Base-by-base conservation (phyloP, 2,113 vertebrate genomes). In the Dolichotis patagonum region DNA sequence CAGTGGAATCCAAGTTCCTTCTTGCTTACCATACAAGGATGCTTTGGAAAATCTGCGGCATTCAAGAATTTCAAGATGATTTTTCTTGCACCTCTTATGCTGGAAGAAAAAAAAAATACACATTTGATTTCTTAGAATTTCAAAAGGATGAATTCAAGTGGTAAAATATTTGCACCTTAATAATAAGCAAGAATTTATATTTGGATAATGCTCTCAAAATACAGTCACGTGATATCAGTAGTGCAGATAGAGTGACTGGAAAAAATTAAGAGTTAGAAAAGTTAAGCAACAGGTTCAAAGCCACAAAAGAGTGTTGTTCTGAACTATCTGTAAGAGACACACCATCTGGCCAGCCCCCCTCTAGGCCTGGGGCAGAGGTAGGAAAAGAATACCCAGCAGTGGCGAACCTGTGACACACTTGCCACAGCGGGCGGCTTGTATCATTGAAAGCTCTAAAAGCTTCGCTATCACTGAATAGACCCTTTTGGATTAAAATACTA, bases 81-180 rank as follows among this genome's bases (percentile, higher is more conserved):
- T 78, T 88, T 95, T 75, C 69, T 77, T 88, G n/a, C 0, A 67
- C 35, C 5, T 96, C 56, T 93, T 60, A 32, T 13, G 60, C n/a
- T 85, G 26, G 38, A 91, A 65, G 43, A 81, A 95, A 69, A 73
- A 56, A 52, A 94, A 92, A 87, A 63, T 5, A 80, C 2, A 80
- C 35, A 67, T 56, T 96, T 67, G 5, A 84, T 94, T 81, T 92
- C 54, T 81, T 83, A 78, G 46, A 75, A n/a, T 85, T 93, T 94
- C 63, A n/a, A 85, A 90, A 32, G 13, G 38, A 38, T 13, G 19
- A 77, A 60, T 69, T 81, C 10, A n/a, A 49, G 10, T 95, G 26
- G 32, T 28, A 73, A 90, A 88, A 67, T 95, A 67, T 78, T 80
- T 92, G 16, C 75, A 56, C 20, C 17, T 88, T 92, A 69, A 94